Evolutionary conservation across 2,797 vertebrate genomes (phyloP).

Genomic region (Cetoscarus ocellatus): DNA sequence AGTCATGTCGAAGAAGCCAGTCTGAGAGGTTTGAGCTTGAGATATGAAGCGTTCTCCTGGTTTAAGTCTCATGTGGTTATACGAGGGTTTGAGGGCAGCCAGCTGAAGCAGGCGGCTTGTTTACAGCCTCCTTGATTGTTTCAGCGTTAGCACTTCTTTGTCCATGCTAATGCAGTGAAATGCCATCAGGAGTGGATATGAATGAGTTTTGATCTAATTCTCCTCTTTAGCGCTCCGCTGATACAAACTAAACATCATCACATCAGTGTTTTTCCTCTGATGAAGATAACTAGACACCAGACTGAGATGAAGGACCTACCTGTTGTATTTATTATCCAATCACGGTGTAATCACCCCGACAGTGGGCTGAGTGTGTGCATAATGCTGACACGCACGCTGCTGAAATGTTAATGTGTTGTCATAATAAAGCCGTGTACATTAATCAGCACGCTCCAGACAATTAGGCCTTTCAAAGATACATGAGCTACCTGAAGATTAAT

Average conservation of each 20-base stretch:
- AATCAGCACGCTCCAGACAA: conserved; percentile 38
- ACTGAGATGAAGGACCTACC: conserved; percentile 5
- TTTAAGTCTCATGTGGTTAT: too few relatives aligned
- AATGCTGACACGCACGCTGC: conserved; percentile 15
- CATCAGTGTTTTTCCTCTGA: neutral
- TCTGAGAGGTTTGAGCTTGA: too few relatives aligned
- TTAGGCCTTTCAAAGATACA: conserved; percentile 39
- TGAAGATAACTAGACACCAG: neutral
- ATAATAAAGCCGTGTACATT: conserved; percentile 39
- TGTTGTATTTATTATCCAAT: conserved; percentile 26
- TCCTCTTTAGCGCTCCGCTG: neutral
- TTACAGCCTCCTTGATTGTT: neutral
- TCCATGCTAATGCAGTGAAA: neutral
- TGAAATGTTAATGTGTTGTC: conserved; percentile 47
- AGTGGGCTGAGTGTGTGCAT: conserved; percentile 9
- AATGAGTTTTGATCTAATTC: neutral
- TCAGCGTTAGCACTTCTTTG: neutral
- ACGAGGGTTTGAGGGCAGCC: too few relatives aligned
- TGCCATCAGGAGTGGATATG: neutral
- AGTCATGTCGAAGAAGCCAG: too few relatives aligned
- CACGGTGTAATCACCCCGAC: conserved; percentile 16
- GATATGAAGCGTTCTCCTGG: too few relatives aligned
- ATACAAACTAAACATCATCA: neutral
- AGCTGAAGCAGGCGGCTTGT: neutral
- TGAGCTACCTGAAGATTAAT: conserved; percentile 11